A percentile compares a stretch with the other conserved stretches of the same genome.
Conservation (phyloP, 1,140 invertebrate species). For the Danaus melanippus region DNA sequence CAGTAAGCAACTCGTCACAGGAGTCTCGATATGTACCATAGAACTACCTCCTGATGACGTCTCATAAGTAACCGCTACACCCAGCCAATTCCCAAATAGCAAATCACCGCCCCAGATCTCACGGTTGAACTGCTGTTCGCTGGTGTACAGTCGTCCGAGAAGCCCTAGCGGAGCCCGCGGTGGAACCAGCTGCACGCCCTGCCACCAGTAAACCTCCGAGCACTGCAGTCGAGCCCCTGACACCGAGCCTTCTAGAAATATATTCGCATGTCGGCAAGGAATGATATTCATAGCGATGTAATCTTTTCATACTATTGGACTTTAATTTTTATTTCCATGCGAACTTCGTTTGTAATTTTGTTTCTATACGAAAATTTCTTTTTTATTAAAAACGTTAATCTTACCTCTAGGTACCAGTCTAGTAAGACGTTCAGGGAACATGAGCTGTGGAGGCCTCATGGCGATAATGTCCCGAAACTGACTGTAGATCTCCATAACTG, state of each 20-base stretch:
- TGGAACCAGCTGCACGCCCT: constrained; percentile 77
- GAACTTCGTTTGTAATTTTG: no score
- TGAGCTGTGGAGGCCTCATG: constrained; percentile 75
- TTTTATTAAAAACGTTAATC: neutral
- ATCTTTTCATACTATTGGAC: no score
- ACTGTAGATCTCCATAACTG: constrained; percentile 73
- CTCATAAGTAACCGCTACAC: no score
- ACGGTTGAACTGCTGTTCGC: constrained; percentile 66
- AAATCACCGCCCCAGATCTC: constrained; percentile 25
- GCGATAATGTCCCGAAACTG: constrained; percentile 73
- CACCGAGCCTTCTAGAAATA: constrained; percentile 20
- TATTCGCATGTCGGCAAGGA: neutral
- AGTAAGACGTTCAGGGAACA: constrained; percentile 79
- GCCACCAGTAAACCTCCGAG: constrained; percentile 80
- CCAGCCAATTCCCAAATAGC: neutral
- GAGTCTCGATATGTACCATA: no score
- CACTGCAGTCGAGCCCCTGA: constrained; percentile 71
- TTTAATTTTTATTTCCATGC: no score
- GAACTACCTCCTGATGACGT: no score
- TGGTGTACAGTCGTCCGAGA: constrained; percentile 72
- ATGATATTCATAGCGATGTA: neutral
- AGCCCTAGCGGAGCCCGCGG: constrained; percentile 75
- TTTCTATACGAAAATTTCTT: no score
- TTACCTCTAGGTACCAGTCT: constrained; percentile 74
- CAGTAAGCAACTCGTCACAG: no score